A percentile compares a stretch with the other conserved stretches of the same genome.
These are phyloP conservation scores for Thalassophryne amazonica DNA, from an alignment of 2,797 vertebrate genomes.

Conservation along the genomic window DNA sequence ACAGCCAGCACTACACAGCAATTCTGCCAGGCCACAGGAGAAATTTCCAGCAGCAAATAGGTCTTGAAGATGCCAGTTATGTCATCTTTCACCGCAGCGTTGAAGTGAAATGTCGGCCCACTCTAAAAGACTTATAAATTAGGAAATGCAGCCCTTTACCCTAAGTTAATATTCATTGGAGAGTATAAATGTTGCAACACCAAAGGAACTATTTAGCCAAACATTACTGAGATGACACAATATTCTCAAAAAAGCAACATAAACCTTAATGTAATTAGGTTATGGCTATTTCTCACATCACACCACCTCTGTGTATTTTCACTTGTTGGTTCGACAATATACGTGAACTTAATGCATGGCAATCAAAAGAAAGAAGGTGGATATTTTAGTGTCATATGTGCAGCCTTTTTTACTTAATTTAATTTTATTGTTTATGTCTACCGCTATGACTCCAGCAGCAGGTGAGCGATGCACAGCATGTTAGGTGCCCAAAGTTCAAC, in stretches of 20 bases:
- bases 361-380: too few relatives aligned
- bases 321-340: too few relatives aligned
- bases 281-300: too few relatives aligned
- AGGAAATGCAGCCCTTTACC: constrained; percentile 35
- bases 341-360: too few relatives aligned
- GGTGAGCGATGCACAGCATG: constrained; percentile 4
- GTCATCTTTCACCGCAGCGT: constrained; percentile 51
- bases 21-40: constrained; percentile 49
- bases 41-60: constrained; percentile 59
- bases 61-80: constrained; percentile 60
- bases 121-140: constrained; percentile 49
- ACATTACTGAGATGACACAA: constrained; percentile 25
- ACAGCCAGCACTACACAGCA: constrained; percentile 46
- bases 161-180: constrained; percentile 29
- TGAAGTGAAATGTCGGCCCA: constrained; percentile 40
- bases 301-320: too few relatives aligned
- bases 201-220: constrained; percentile 19
- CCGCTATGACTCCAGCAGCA: not conserved
- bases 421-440: too few relatives aligned
- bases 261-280: too few relatives aligned
- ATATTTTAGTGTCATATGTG: too few relatives aligned
- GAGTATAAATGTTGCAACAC: constrained; percentile 32
- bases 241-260: too few relatives aligned
- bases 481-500: constrained; percentile 6
- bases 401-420: too few relatives aligned